Evolutionary conservation across 2,888 invertebrate genomes (phyloP).

Genomic region (Sinopyrophorus schimmeli): DNA sequence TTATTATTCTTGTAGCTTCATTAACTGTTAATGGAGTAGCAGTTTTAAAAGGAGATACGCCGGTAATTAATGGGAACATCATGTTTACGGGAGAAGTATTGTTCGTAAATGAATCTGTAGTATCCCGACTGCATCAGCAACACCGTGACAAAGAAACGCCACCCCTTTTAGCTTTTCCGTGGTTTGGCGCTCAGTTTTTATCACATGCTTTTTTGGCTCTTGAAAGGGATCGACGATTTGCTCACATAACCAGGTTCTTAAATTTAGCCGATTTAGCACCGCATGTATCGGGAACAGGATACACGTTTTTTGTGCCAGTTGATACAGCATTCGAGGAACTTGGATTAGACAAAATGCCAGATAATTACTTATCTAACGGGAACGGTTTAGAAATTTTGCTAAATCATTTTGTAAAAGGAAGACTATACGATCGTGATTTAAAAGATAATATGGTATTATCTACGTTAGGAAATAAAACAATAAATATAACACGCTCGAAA

Average conservation of each 20-base stretch:
- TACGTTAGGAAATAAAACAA: constrained; percentile 61
- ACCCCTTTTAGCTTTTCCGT: constrained; percentile 65
- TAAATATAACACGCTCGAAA: constrained; percentile 57
- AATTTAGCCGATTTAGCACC: constrained; percentile 66
- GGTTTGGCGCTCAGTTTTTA: constrained; percentile 67
- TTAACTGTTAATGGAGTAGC: constrained; percentile 64
- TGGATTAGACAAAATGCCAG: constrained; percentile 62
- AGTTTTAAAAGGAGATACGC: constrained; percentile 64
- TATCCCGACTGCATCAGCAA: constrained; percentile 64
- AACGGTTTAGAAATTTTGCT: constrained; percentile 63
- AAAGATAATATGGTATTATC: constrained; percentile 59
- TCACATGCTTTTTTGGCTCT: constrained; percentile 65
- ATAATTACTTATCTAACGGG: constrained; percentile 61
- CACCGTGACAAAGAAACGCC: constrained; percentile 69
- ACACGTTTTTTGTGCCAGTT: constrained; percentile 72
- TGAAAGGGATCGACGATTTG: constrained; percentile 60
- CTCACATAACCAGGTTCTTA: constrained; percentile 64
- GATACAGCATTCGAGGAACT: constrained; percentile 67
- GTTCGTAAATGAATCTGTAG: constrained; percentile 65
- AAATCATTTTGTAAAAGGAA: constrained; percentile 65
- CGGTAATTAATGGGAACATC: constrained; percentile 63
- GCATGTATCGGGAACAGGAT: constrained; percentile 65
- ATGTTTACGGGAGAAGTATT: constrained; percentile 66
- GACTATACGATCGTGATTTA: constrained; percentile 64
- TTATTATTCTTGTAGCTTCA: constrained; percentile 50